A percentile compares a stretch with the other conserved stretches of the same genome.
Evolutionary conservation across 2,113 vertebrate genomes (phyloP).

Genomic region (Lathamus discolor): DNA sequence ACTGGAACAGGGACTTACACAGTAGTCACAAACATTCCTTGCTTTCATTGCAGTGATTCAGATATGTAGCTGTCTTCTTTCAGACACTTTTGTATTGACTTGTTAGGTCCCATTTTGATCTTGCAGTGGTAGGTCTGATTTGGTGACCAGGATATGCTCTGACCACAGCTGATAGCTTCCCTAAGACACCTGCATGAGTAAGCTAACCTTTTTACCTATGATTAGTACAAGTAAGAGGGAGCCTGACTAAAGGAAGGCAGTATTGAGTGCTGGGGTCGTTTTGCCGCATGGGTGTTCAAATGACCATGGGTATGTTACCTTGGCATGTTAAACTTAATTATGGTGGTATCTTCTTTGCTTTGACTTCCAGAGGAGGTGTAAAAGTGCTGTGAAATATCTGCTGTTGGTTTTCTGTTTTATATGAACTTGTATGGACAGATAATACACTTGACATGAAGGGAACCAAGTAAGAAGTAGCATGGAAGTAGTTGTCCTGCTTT

Average conservation of each 20-base stretch:
- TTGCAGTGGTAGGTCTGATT: not conserved
- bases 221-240: not conserved
- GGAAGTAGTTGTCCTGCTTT: not conserved
- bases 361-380: not conserved
- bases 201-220: not conserved
- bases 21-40: not conserved
- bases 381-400: not conserved
- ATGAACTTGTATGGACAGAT: not conserved
- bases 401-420: not conserved
- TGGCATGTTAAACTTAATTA: not conserved
- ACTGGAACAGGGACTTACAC: accelerated
- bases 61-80: not conserved
- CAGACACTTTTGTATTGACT: not conserved
- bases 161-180: not conserved
- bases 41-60: not conserved
- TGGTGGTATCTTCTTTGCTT: not conserved
- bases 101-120: not conserved
- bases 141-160: not conserved
- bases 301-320: not conserved
- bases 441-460: not conserved
- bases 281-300: not conserved
- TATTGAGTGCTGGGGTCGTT: not conserved
- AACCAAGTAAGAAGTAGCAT: not conserved
- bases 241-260: not conserved
- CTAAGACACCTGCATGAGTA: not conserved